phyloP scores from a whole-genome alignment of 2,113 vertebrate species.

The Narcine bancroftii region DNA sequence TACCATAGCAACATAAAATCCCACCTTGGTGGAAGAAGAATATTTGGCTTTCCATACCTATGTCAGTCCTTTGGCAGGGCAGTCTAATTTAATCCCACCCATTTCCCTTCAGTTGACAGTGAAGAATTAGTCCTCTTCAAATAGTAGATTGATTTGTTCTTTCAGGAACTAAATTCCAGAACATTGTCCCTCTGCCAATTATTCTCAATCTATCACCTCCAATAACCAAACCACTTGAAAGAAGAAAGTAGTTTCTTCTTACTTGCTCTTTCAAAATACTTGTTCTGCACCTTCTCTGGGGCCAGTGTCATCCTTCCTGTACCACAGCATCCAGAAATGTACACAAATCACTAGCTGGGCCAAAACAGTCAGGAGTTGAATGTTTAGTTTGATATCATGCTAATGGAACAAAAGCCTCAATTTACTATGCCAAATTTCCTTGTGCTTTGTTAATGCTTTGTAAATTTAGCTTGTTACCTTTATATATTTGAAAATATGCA shows the following conservation, averaged over 20 bases:
- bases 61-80: background rate
- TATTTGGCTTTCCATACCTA: background rate
- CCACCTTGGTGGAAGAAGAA: background rate
- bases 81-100: background rate
- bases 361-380: background rate
- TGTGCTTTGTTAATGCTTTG: background rate
- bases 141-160: background rate
- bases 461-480: background rate
- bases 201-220: background rate
- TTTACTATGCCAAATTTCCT: background rate
- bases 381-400: background rate
- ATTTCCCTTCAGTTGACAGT: too few species aligned
- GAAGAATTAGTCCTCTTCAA: background rate
- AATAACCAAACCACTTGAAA: background rate
- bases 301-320: background rate
- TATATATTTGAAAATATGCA: background rate
- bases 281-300: background rate
- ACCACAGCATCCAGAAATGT: background rate
- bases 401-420: background rate
- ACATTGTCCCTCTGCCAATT: background rate
- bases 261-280: background rate
- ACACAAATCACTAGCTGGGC: background rate
- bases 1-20: background rate
- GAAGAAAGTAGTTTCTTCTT: background rate
- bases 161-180: background rate